Base-by-base conservation (phyloP, 2,113 vertebrate species). In the Speoplatyrhinus poulsoni region DNA sequence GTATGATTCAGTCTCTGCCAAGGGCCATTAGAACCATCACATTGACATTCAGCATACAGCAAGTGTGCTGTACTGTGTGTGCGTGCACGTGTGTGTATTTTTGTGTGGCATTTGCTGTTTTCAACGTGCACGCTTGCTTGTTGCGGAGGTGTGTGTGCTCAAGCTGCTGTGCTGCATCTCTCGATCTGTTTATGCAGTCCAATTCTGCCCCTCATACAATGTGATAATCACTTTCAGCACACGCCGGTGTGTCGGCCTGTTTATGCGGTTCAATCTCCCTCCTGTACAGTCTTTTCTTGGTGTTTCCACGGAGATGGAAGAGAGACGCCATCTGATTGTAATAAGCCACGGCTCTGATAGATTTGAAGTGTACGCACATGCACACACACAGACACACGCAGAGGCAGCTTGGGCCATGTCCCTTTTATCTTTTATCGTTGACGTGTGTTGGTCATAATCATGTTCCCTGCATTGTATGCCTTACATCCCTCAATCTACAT, bases 131-230 rank as follows among this genome's bases (percentile, higher is more conserved):
- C n/a, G 46, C 55, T 52, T 32, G 12, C 5, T 59, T 65, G 62
- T 33, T 26, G 36, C 58, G 65, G 3, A 47, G 17, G 62, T 62
- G 62, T 33, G 46, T 17, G 26, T 54, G 69, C 17, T 12, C 19
- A 61, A 80, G 17, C 50, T 64, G 19, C 33, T 26, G 57, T 0
- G 19, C 6, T 41, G 50, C 70, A 49, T 47, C 48, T 73, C 69
- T 70, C 67, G 69, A 58, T 67, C 73, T 77, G 50, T 77, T 75
- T 82, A 73, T 82, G 64, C 77, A 73, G 73, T 83, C 73, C 65
- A 72, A 64, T 73, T 78, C 60, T 68, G 48, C 75, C 53, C 46
- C 53, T 64, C 46, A 41, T 55, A 70, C 62, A 69, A 26, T 49
- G 65, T 49, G 63, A 76, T 69, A 79, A 79, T 81, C 64, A 4